Percentiles rank a stretch among this genome's conserved stretches.
These are phyloP conservation scores for Zaprionus lineosus DNA, from an alignment of 2,888 invertebrate species.

Conservation along the genomic window DNA sequence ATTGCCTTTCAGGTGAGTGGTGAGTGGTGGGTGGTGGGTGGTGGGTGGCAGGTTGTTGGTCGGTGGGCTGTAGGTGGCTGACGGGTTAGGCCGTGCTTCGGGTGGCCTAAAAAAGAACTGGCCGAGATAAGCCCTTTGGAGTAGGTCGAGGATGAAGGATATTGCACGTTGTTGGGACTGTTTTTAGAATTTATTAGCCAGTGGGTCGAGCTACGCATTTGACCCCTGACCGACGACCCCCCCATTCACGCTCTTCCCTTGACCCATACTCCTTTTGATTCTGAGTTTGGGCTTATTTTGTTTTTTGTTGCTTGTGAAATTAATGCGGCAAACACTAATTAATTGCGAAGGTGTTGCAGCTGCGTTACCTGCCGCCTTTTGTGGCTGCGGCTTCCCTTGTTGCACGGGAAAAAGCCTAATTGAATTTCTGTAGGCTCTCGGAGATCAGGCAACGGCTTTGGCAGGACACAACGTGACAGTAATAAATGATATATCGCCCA, in stretches of 20 bases:
- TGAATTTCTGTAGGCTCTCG: conserved; percentile 75
- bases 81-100: conserved; percentile 35
- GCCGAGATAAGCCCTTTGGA: conserved; percentile 56
- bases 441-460: conserved; percentile 22
- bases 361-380: conserved; percentile 47
- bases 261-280: neutral
- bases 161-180: conserved; percentile 19
- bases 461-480: conserved; percentile 35
- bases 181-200: conserved; percentile 70
- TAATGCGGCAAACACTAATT: conserved; percentile 80
- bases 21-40: too few species aligned
- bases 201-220: conserved; percentile 36
- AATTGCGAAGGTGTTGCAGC: conserved; percentile 81
- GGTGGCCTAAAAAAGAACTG: conserved; percentile 15
- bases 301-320: conserved; percentile 63
- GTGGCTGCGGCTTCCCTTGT: conserved; percentile 39
- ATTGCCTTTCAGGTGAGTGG: too few species aligned
- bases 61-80: too few species aligned
- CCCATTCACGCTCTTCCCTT: neutral
- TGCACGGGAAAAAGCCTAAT: conserved; percentile 77
- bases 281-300: conserved; percentile 27
- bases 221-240: conserved; percentile 27
- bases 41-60: too few species aligned
- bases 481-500: conserved; percentile 60
- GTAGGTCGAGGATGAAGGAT: neutral